phyloP scores from a whole-genome alignment of 2,113 vertebrate species.

The Mastomys coucha region DNA sequence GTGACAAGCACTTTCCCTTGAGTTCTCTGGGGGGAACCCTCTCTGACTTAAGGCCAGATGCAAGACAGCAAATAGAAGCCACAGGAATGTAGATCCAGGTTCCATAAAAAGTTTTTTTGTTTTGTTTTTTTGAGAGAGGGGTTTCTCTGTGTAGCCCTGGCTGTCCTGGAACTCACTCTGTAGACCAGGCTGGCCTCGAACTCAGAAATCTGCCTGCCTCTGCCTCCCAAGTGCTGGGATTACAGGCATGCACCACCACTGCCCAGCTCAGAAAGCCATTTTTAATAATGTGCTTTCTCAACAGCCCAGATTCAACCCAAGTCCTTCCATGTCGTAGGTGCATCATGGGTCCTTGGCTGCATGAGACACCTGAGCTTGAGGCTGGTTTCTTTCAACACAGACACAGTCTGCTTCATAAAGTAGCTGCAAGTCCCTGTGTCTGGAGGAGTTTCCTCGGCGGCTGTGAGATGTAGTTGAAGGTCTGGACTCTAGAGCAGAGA shows the following conservation, averaged over 20 bases:
- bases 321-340: background rate
- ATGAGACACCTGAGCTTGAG: background rate
- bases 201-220: no score
- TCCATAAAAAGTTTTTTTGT: background rate
- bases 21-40: background rate
- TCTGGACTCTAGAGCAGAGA: background rate
- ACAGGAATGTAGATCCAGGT: background rate
- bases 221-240: no score
- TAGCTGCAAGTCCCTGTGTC: background rate
- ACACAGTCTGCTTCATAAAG: no score
- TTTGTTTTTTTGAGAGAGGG: no score
- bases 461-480: background rate
- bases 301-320: background rate
- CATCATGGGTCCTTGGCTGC: background rate
- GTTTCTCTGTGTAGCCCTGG: no score
- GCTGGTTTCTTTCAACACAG: background rate
- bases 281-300: background rate
- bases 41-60: constrained; percentile 10
- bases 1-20: background rate
- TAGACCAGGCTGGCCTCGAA: no score
- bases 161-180: no score
- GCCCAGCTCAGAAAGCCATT: background rate
- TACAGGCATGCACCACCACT: no score
- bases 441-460: background rate
- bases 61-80: background rate